Conservation (phyloP, 2,113 vertebrate genomes). For the Phalacrocorax carbo region DNA sequence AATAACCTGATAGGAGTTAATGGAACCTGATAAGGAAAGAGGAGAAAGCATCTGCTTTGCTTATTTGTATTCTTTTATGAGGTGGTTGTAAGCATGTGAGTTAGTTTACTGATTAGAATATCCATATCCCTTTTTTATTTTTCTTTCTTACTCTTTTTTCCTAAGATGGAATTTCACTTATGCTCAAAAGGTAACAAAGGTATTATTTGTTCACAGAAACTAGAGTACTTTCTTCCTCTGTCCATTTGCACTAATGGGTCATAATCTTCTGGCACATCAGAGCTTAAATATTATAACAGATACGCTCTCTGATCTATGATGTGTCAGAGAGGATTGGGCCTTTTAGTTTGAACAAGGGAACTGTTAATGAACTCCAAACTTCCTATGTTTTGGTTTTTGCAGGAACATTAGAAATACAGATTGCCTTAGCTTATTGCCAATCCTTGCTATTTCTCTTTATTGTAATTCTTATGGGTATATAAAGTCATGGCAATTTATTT, state of each 20-base stretch:
- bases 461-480: background rate
- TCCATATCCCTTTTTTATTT: background rate
- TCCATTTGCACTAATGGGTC: background rate
- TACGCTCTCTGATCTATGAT: background rate
- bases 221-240: background rate
- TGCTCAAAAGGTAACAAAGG: background rate
- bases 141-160: background rate
- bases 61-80: background rate
- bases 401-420: background rate
- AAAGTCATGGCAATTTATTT: background rate
- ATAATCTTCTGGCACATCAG: constrained; percentile 1
- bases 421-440: background rate
- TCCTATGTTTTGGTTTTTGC: background rate
- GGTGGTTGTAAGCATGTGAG: background rate
- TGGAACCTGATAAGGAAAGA: background rate
- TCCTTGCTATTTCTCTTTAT: background rate
- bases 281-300: background rate
- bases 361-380: background rate
- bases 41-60: background rate
- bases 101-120: background rate
- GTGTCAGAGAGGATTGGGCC: constrained; percentile 6
- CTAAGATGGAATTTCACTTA: background rate
- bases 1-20: background rate
- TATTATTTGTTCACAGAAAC: background rate
- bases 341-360: constrained; percentile 37